phyloP scores from a whole-genome alignment of 2,888 invertebrate genomes.

The Thera obeliscata region DNA sequence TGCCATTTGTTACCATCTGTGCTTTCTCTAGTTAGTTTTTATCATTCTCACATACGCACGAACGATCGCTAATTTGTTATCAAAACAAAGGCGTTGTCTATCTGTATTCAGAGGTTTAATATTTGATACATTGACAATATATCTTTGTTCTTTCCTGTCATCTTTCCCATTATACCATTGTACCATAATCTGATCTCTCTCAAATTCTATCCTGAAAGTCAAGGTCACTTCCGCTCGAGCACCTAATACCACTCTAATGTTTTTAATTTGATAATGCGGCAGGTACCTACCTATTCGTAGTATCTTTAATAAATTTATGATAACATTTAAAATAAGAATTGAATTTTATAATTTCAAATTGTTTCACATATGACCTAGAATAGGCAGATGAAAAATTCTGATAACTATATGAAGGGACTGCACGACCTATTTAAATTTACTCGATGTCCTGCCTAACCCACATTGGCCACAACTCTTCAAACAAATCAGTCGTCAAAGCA shows the following conservation, averaged over 20 bases:
- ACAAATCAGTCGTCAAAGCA: conserved; percentile 28
- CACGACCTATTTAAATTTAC: conserved; percentile 3
- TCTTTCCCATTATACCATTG: background rate
- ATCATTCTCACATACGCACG: conserved; percentile 24
- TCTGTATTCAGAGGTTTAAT: background rate
- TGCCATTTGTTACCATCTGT: conserved; percentile 44
- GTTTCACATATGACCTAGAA: background rate
- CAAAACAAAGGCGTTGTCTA: conserved; percentile 8
- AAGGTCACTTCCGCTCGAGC: no score
- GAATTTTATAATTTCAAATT: no score
- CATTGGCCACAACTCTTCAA: conserved; percentile 16
- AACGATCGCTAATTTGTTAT: conserved; percentile 30
- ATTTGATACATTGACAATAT: no score
- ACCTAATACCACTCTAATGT: no score
- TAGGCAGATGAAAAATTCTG: background rate
- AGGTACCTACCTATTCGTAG: no score
- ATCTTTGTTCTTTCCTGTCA: no score
- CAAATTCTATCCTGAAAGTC: no score
- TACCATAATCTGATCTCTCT: background rate
- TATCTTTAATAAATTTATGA: no score
- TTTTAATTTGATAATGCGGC: no score
- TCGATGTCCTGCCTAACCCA: background rate
- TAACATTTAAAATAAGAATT: no score
- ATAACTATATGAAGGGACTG: background rate
- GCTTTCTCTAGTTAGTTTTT: conserved; percentile 41